Conservation (phyloP, 2,113 vertebrate species). For the Desmodus rotundus region DNA sequence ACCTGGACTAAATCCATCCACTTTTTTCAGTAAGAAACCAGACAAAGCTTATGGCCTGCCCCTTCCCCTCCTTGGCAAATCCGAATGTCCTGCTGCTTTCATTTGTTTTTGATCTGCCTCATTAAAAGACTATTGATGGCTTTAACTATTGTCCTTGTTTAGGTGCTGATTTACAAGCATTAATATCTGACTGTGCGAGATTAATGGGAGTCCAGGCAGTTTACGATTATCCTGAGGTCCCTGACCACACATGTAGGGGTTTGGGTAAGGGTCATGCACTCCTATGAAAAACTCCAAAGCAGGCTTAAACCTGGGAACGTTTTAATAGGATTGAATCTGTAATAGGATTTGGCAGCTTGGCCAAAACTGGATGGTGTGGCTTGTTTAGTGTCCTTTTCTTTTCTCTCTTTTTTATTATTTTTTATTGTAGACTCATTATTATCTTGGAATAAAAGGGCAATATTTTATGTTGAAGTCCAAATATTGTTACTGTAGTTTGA, state of each 20-base stretch:
- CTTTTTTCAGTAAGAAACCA: conserved; percentile 71
- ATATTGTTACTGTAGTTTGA: conserved; percentile 58
- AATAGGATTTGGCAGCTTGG: conserved; percentile 89
- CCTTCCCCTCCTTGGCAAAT: conserved; percentile 81
- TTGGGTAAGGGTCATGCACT: conserved; percentile 85
- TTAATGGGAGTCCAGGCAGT: conserved; percentile 88
- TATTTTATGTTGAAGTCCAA: conserved; percentile 56
- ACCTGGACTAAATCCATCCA: conserved; percentile 69
- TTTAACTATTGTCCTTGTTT: conserved; percentile 90
- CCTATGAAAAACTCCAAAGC: conserved; percentile 87
- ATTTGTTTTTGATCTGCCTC: conserved; percentile 93
- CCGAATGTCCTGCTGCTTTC: conserved; percentile 85
- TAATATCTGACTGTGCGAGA: conserved; percentile 89
- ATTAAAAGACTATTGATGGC: conserved; percentile 92
- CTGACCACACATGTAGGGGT: conserved; percentile 89
- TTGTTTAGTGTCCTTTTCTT: conserved; percentile 63
- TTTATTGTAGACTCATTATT: conserved; percentile 44
- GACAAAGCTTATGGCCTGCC: conserved; percentile 80
- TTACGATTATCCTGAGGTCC: conserved; percentile 87
- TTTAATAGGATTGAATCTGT: conserved; percentile 92
- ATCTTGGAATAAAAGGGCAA: conserved; percentile 26
- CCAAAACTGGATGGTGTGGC: conserved; percentile 77
- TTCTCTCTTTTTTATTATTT: conserved; percentile 26
- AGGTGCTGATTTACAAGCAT: conserved; percentile 90
- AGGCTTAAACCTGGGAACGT: conserved; percentile 89